Base-by-base conservation (phyloP, 2,888 invertebrate species). In the Gandaritis pyraliata region DNA sequence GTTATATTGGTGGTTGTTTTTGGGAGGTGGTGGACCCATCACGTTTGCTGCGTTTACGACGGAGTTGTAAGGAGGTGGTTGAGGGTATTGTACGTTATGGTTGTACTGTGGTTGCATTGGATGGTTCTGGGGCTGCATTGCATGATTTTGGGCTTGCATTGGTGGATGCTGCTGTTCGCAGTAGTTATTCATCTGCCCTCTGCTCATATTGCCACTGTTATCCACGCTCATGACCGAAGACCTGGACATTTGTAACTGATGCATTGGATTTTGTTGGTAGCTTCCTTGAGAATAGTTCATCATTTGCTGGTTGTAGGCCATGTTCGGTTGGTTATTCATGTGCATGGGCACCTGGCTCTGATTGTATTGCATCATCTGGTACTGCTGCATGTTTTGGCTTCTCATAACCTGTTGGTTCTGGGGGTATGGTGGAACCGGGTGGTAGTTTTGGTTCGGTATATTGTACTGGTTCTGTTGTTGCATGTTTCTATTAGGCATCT, bases 201-300 rank as follows among this genome's bases (percentile, higher is more conserved):
- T 76, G 62, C 78, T 83, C 85, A 89, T 87, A 59, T 87, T 89
- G 0, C 86, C 88, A 59, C 88, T 91, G 69, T 87, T 91, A 61
- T 92, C 91, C 0, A 91, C 90, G 59, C 92, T 92, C 92, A 92
- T 92, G 51, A 88, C 76, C 0, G 92, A 92, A 2, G 91, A 90
- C 61, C 91, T 83, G 0, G 91, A 92, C 85, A 90, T 86, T 75
- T 91, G 91, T 72, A 88, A 71, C 1, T 82, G 85, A 72, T 90
- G 85, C 76, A 88, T 85, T 61, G 87, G 90, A 55, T 78, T 85
- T 47, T 72, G 80, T 72, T 86, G 88, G 64, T 90, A 90, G 62
- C 75, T 86, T 23, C 80, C 72, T 70, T 87, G 90, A 52, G 64
- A 48, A 61, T 90, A 90, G 58, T 85, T 86, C 71, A 85, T 77